Evolutionary conservation across 1,140 invertebrate genomes (phyloP).

Genomic region (Zaprionus gabonicus): DNA sequence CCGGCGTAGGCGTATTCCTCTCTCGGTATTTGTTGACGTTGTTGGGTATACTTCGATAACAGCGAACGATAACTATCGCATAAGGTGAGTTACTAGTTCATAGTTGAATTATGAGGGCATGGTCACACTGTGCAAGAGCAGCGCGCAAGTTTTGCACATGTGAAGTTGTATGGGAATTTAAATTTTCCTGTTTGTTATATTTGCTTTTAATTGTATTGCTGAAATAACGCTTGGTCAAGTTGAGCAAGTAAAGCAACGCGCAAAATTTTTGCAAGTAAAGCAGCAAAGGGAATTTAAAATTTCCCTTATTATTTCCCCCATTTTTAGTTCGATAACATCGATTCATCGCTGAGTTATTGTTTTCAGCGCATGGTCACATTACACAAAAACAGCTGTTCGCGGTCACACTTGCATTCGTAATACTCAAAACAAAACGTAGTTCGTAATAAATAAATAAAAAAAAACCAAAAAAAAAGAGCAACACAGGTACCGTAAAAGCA

Average conservation of each 20-base stretch:
- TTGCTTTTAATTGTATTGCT: too few species aligned
- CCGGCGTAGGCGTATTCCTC: constrained; percentile 60
- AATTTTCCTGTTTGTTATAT: too few species aligned
- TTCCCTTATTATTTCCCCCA: not conserved
- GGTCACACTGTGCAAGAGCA: constrained; percentile 9
- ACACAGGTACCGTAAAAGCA: constrained; percentile 11
- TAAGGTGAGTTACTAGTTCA: not conserved
- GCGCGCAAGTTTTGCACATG: too few species aligned
- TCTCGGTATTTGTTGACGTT: constrained; percentile 44
- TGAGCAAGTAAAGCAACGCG: too few species aligned
- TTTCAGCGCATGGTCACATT: constrained; percentile 19
- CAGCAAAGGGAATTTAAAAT: not conserved
- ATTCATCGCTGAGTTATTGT: not conserved
- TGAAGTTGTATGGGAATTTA: too few species aligned
- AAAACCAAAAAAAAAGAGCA: not conserved
- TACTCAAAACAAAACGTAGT: constrained; percentile 58
- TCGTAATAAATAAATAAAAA: constrained; percentile 27
- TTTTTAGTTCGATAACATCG: not conserved
- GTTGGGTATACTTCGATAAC: not conserved
- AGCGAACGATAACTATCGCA: not conserved
- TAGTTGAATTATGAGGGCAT: not conserved
- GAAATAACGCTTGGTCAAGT: too few species aligned
- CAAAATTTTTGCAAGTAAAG: too few species aligned
- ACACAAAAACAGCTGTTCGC: constrained; percentile 12
- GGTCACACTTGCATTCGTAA: constrained; percentile 22